phyloP scores from a whole-genome alignment of 2,113 vertebrate species.

The Perca flavescens region DNA sequence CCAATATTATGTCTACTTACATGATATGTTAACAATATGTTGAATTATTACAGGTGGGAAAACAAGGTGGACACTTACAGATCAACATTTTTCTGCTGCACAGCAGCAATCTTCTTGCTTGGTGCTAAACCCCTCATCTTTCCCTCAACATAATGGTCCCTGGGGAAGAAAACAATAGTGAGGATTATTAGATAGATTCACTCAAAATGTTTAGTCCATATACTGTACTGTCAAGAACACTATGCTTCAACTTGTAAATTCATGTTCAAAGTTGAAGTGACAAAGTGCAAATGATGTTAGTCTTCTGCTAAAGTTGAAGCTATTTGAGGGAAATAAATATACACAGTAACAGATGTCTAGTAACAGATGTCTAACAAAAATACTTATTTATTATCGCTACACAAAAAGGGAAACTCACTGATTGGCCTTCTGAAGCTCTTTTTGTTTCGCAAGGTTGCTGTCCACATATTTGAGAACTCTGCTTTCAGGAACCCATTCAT shows the following conservation, averaged over 20 bases:
- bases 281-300: background rate
- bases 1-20: background rate
- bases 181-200: background rate
- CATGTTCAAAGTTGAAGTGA: background rate
- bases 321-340: background rate
- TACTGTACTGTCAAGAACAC: background rate
- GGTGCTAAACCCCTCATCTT: conserved; percentile 99
- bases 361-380: background rate
- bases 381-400: background rate
- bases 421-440: conserved; percentile 99
- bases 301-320: background rate
- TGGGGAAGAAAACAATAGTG: conserved; percentile 60
- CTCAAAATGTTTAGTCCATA: background rate
- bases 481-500: conserved; percentile 99
- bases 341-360: background rate
- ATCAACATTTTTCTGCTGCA: conserved; percentile 99
- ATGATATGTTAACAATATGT: background rate
- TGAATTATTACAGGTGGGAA: background rate
- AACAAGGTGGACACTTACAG: conserved; percentile 86
- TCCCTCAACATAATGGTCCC: conserved; percentile 99
- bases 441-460: conserved; percentile 98
- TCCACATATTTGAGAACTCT: conserved; percentile 99
- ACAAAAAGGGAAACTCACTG: conserved; percentile 87
- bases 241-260: background rate
- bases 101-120: conserved; percentile 97